phyloP scores from a whole-genome alignment of 2,113 vertebrate genomes.

The Ptychochromis oligacanthus region DNA sequence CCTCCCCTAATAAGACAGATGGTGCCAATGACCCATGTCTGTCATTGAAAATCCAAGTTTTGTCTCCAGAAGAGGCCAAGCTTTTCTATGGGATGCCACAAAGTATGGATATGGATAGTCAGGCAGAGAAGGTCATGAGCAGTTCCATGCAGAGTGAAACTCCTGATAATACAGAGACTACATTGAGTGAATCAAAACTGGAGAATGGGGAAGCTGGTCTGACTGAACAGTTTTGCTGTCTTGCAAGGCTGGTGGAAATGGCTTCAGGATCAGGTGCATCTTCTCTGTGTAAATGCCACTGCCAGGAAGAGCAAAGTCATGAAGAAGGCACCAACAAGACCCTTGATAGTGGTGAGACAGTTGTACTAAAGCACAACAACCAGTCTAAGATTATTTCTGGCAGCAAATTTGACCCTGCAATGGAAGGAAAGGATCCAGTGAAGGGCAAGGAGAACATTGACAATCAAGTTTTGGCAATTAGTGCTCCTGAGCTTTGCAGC shows the following conservation, averaged over 20 bases:
- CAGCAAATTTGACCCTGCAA: too few species aligned
- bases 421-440: background rate
- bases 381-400: background rate
- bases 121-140: background rate
- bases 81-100: slow-evolving; percentile 4
- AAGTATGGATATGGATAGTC: background rate
- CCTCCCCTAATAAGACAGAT: background rate
- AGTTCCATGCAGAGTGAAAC: background rate
- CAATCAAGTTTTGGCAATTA: background rate
- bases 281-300: slow-evolving; percentile 43
- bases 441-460: background rate
- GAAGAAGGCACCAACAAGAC: background rate
- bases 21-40: slow-evolving; percentile 34
- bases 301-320: background rate
- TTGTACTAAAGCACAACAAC: background rate
- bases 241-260: slow-evolving; percentile 54
- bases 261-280: background rate
- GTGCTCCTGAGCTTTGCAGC: background rate
- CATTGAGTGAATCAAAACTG: background rate
- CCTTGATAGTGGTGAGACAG: background rate
- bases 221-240: slow-evolving; percentile 68
- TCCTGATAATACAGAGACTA: background rate
- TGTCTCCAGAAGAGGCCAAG: slow-evolving; percentile 67
- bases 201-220: background rate
- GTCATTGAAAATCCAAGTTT: slow-evolving; percentile 62